Base-by-base conservation (phyloP, 2,113 vertebrate genomes). In the Microtus oregoni region DNA sequence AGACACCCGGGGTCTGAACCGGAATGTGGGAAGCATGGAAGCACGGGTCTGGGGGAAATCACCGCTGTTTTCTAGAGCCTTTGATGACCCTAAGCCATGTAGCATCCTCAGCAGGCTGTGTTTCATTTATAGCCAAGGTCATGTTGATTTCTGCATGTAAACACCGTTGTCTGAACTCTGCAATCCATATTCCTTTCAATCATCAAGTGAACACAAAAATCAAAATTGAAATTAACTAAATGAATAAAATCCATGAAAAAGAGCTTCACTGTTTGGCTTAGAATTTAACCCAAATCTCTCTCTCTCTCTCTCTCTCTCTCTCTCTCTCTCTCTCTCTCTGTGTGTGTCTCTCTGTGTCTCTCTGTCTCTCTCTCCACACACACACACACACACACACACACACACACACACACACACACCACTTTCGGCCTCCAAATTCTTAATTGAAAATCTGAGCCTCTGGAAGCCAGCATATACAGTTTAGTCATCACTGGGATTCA, bases 371-470 rank as follows among this genome's bases (percentile, higher is more conserved):
- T 30, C 35, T 52, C 50, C 1, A n/a, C 44, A 44, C 44, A 44
- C 44, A 44, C 44, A 47, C 44, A 47, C 47, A 52, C 20, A 82
- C 55, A 83, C n/a, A 63, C 81, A 28, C 30, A 50, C 50, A 50
- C 50, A 50, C 50, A 52, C 50, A 52, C 50, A 52, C 50, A 52
- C 50, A 81, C 50, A n/a, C 78, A 81, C 78, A 58, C 58, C 0
- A 67, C 15, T 15, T 44, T 5, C 58, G 28, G 32, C 19, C 20
- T 77, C 96, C 96, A 92, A 91, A 92, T 97, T 96, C 96, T 98
- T 99, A 98, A 98, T 98, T 98, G 98, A 98, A 99, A 98, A 98
- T 98, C 97, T 97, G 96, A 98, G 96, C 89, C 85, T 91, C 79
- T 86, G 92, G 96, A 94, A 94, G 98, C 98, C 98, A 99, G 98